phyloP scores from a whole-genome alignment of 2,113 vertebrate genomes.

The Rhipidura dahli region DNA sequence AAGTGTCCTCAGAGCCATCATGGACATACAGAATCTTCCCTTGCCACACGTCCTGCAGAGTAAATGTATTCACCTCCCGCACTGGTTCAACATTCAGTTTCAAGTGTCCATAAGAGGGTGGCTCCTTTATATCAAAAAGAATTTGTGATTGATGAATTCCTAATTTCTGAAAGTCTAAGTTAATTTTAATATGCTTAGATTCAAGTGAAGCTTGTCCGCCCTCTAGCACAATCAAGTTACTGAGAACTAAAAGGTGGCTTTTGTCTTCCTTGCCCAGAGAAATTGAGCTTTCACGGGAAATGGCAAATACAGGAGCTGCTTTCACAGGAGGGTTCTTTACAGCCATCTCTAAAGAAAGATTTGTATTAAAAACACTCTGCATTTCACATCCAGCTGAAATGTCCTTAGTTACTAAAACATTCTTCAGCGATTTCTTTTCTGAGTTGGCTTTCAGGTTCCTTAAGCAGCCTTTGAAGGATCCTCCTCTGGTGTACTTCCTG shows the following conservation, averaged over 20 bases:
- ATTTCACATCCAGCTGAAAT: slow-evolving; percentile 85
- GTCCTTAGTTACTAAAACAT: slow-evolving; percentile 84
- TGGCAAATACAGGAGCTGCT: slow-evolving; percentile 33
- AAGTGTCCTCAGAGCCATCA: slow-evolving; percentile 83
- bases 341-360: slow-evolving; percentile 6
- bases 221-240: slow-evolving; percentile 82
- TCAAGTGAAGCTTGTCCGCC: slow-evolving; percentile 79
- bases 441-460: slow-evolving; percentile 78
- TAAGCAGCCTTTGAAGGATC: slow-evolving; percentile 91
- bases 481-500: slow-evolving; percentile 77
- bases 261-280: slow-evolving; percentile 65
- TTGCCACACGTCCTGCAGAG: slow-evolving; percentile 83
- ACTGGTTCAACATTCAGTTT: slow-evolving; percentile 74
- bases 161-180: slow-evolving; percentile 80
- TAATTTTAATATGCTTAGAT: slow-evolving; percentile 83
- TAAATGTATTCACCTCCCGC: slow-evolving; percentile 77
- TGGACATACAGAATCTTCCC: slow-evolving; percentile 84
- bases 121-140: slow-evolving; percentile 78
- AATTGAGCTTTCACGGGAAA: slow-evolving; percentile 30
- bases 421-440: slow-evolving; percentile 77
- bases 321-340: neutral
- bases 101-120: slow-evolving; percentile 79
- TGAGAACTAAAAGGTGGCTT: slow-evolving; percentile 75
- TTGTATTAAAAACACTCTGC: slow-evolving; percentile 45
- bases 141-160: slow-evolving; percentile 84